Evolutionary conservation across 2,797 vertebrate species (phyloP).

Genomic region (Thamnophis elegans): DNA sequence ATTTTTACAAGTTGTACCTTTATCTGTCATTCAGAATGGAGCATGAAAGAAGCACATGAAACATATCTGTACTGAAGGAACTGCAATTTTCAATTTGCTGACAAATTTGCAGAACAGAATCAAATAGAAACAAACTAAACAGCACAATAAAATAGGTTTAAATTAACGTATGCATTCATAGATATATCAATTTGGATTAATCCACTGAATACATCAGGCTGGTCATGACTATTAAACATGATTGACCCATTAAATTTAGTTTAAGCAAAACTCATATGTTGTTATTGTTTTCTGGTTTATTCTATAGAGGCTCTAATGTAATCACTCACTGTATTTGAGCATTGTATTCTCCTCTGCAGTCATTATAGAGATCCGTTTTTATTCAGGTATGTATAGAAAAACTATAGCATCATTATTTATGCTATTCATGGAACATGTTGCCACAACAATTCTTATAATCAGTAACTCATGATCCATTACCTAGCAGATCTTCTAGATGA

Average conservation of each 20-base stretch:
- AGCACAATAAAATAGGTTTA: neutral
- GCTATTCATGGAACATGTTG: neutral
- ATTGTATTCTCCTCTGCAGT: neutral
- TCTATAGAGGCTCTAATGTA: neutral
- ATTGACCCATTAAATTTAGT: neutral
- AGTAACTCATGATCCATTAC: constrained; percentile 40
- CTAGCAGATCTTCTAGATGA: constrained; percentile 36
- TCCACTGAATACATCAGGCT: neutral
- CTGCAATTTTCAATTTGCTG: neutral
- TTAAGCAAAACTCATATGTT: neutral
- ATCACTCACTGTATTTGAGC: neutral
- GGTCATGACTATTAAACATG: neutral
- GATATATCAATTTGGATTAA: neutral
- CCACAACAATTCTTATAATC: neutral
- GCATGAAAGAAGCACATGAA: neutral
- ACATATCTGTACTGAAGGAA: neutral
- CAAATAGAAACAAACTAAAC: neutral
- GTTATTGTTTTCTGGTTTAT: neutral
- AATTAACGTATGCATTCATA: neutral
- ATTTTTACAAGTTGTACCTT: neutral
- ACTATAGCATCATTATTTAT: neutral
- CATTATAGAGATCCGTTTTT: neutral
- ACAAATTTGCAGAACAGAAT: neutral
- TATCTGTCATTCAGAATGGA: neutral
- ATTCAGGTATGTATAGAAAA: neutral